phyloP scores from a whole-genome alignment of 2,113 vertebrate species.

The Lamprologus tigripictilis region DNA sequence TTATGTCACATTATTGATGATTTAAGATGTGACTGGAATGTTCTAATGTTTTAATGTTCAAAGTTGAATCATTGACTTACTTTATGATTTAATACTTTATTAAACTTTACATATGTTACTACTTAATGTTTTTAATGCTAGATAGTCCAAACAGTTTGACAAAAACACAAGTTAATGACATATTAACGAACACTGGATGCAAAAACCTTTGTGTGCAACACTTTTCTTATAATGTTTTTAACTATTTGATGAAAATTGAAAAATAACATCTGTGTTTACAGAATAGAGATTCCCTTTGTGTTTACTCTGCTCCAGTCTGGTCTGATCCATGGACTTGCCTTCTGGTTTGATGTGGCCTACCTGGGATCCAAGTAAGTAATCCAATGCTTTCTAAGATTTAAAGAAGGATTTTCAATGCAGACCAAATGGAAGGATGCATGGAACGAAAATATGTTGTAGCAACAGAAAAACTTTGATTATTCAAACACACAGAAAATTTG shows the following conservation, averaged over 20 bases:
- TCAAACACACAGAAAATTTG: not conserved
- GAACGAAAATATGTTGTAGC: rapidly evolving
- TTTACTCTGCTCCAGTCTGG: conserved; percentile 75
- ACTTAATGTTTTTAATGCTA: not conserved
- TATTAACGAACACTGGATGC: not conserved
- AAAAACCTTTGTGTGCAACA: not conserved
- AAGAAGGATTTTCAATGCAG: not conserved
- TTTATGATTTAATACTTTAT: not conserved
- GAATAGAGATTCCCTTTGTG: conserved; percentile 78
- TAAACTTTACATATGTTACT: not conserved
- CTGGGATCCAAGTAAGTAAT: conserved; percentile 69
- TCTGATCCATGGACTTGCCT: conserved; percentile 76
- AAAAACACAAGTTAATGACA: not conserved
- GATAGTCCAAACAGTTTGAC: not conserved
- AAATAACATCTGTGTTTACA: conserved; percentile 10
- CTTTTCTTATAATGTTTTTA: not conserved
- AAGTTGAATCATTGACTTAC: not conserved
- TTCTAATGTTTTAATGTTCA: not conserved
- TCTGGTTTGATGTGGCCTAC: conserved; percentile 82
- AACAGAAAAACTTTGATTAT: not conserved
- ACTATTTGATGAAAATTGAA: not conserved
- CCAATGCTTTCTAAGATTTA: not conserved
- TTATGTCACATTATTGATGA: not conserved
- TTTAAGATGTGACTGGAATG: not conserved
- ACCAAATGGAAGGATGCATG: not conserved